These are phyloP conservation scores for Ancistrus triradiatus DNA, from an alignment of 2,113 vertebrate species.

Conservation along the genomic window DNA sequence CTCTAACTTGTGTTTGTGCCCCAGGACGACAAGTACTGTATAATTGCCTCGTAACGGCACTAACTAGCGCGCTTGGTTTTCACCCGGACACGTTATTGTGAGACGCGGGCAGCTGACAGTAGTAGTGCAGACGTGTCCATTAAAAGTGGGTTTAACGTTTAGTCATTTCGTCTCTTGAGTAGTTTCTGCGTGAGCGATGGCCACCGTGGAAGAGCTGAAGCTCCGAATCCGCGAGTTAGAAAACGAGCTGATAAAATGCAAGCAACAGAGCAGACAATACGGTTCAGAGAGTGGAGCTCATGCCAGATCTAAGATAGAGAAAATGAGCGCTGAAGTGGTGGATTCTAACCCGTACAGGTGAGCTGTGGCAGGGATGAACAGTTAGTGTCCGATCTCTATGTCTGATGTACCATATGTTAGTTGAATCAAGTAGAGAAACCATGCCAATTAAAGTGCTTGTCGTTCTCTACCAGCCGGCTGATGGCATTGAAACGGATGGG, in stretches of 20 bases:
- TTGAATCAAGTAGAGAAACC: no score
- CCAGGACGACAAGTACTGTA: no score
- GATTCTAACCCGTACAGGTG: conserved; percentile 97
- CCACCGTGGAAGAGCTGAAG: conserved; percentile 76
- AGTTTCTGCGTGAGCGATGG: conserved; percentile 43
- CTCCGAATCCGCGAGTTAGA: conserved; percentile 78
- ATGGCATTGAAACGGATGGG: conserved; percentile 98
- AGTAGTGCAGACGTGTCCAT: conserved; percentile 64
- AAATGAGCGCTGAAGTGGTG: conserved; percentile 88
- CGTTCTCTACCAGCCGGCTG: conserved; percentile 75
- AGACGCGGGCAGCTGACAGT: conserved; percentile 53
- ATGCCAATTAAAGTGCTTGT: no score
- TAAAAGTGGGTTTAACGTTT: neutral
- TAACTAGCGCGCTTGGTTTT: conserved; percentile 31
- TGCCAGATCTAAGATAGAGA: conserved; percentile 73
- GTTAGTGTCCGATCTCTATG: no score
- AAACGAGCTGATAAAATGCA: conserved; percentile 76
- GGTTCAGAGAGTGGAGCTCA: conserved; percentile 48
- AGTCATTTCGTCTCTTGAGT: neutral
- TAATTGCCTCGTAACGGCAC: neutral
- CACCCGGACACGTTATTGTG: conserved; percentile 46
- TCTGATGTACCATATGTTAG: no score
- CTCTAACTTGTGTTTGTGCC: no score
- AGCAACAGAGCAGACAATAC: conserved; percentile 51
- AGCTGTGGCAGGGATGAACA: no score